Conservation (phyloP, 2,797 vertebrate species). For the Xyrichtys novacula region DNA sequence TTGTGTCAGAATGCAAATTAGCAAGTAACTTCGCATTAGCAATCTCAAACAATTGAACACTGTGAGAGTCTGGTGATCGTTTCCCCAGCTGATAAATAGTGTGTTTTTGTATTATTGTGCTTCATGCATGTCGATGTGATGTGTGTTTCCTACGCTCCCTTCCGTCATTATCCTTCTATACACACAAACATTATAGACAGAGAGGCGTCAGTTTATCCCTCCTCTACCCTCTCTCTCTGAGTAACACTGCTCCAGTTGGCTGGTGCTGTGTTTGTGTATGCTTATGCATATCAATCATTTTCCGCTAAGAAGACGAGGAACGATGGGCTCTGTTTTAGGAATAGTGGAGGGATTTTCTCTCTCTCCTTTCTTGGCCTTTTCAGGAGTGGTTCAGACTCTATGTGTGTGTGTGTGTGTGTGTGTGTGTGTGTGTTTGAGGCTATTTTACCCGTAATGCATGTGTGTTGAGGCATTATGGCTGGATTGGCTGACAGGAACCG, state of each 20-base stretch:
- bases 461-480: conserved; percentile 75
- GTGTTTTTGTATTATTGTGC: neutral
- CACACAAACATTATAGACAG: conserved; percentile 25
- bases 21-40: no score
- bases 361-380: conserved; percentile 71
- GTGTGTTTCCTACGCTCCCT: conserved; percentile 14
- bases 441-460: conserved; percentile 76
- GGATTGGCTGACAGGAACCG: conserved; percentile 76
- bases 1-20: no score
- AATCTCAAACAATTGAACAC: no score
- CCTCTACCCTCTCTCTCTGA: conserved; percentile 31
- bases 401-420: neutral
- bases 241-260: conserved; percentile 44
- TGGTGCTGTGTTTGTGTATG: conserved; percentile 50
- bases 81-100: conserved; percentile 10
- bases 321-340: conserved; percentile 59
- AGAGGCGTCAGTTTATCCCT: conserved; percentile 31
- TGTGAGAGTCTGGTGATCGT: neutral
- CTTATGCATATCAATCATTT: conserved; percentile 55
- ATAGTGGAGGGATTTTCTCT: conserved; percentile 36
- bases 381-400: conserved; percentile 65
- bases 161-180: neutral
- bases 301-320: conserved; percentile 39
- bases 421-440: conserved; percentile 38
- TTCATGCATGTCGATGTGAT: conserved; percentile 26